Evolutionary conservation across 2,113 vertebrate genomes (phyloP), one percentile per base, ranked within the genome.

Genomic region (Scalopus aquaticus): DNA sequence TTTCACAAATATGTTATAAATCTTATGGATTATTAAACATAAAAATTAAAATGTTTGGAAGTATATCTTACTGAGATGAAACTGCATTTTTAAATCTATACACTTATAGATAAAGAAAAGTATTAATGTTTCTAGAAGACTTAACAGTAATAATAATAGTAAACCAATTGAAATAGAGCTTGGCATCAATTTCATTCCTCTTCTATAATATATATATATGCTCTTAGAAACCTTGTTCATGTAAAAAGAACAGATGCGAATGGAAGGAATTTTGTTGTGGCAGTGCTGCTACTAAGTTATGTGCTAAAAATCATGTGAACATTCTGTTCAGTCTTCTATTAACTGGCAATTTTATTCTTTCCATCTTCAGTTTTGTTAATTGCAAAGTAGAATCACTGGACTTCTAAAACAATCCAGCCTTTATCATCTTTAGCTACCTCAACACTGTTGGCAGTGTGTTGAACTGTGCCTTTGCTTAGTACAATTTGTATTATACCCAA

Each of bases 21-120:
- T 65, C 70, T 93, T 81, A 89, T 80, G 37, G 11, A 22, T 74
- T 73, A 60, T n/a, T 92, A 88, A 91, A 85, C 64, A 88, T 46
- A 26, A 62, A 83, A 86, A 90, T 20, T 73, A 62, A 70, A 60
- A 58, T 58, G 83, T 88, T 69, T 56, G 49, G 42, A 87, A 60
- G 69, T n/a, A n/a, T 54, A 9, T 87, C 11, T 91, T 73, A 91
- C 51, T 72, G 17, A 81, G 62, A 85, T 79, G 49, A 95, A n/a
- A 65, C 72, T 88, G 4, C 24, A 42, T 84, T 62, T 78, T 26
- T 32, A 20, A 74, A 83, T 72, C 74, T 74, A 72, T 79, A 4
- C 65, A 46, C 85, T 85, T 67, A n/a, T 44, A 9, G 19, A 19
- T 54, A 1, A 91, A 74, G 88, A 54, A 91, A 91, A 44, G 15